Base-by-base conservation (phyloP, 2,113 vertebrate genomes). In the Bos indicus region DNA sequence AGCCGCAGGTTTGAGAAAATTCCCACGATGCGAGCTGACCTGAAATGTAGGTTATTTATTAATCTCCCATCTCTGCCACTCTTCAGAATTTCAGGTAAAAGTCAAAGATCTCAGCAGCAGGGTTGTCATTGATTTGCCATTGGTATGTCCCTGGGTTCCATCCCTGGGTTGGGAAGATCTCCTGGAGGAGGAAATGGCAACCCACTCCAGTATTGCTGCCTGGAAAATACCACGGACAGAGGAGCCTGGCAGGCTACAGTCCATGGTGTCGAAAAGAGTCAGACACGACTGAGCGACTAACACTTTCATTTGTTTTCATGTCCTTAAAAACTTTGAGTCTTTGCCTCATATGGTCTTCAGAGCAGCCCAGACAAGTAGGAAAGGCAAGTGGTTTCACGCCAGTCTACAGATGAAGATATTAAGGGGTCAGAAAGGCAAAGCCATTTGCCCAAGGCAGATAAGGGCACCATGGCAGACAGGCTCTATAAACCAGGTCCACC, bases 91-190 rank as follows among this genome's bases (percentile, higher is more conserved):
- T 71, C 88, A 83, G n/a, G 36, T 83, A 28, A 71, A 89, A 86
- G 67, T 8, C 86, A 36, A 19, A 71, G 57, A 16, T 11, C 25
- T n/a, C 51, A 4, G 60, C 74, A 46, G 33, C 28, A 36, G 33
- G 13, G 40, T 19, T 14, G 15, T 26, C 46, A 2, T 7, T 23
- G 23, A 54, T 48, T 21, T 64, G 62, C 78, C 51, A 48, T 33
- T 11, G 7, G 30, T 0, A 1, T 16, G 48, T 6, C n/a, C 36
- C 36, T 1, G 3, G 67, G 10, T 74, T 74, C 1, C 1, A 74
- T 25, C 67, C n/a, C 67, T 74, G n/a, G 10, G 67, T 71, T 5
- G 0, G 67, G 36, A 74, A 40, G 19, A 23, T 74, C 67, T 74
- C 5, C 67, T 74, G 19, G 67, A 40, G 36, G 19, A 40, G n/a